Base-by-base conservation (phyloP, 2,797 vertebrate genomes). In the Sciaenops ocellatus region DNA sequence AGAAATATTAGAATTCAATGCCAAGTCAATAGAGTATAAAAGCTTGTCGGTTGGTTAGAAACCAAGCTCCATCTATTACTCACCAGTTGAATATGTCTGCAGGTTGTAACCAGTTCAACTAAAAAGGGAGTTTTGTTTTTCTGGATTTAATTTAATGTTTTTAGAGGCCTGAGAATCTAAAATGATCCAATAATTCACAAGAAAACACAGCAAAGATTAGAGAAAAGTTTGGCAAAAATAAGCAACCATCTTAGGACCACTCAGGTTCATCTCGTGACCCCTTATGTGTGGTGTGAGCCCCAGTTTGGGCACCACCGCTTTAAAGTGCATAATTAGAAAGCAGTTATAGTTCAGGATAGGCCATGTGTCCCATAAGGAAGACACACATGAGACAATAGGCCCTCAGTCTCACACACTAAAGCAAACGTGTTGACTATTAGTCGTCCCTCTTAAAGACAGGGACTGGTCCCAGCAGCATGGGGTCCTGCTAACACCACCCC, bases 401-500 rank as follows among this genome's bases (percentile, higher is more conserved):
- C 76, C 67, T 85, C 67, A 79, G 76, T 83, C 70, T 86, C 62
- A 6, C 24, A 2, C 88, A 81, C 78, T 80, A 85, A 86, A 88
- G 76, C 72, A 81, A 89, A 84, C 80, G 71, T 89, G 89, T 88
- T 6, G 52, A 82, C 85, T 86, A 91, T 91, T 91, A 87, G 89
- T 90, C 61, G 68, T 54, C 75, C 69, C 52, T 82, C 79, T 86
- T 86, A 74, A 83, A 85, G 86, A 89, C 79, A 73, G 73, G 63
- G 73, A 87, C 88, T 66, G 82, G 90, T 93, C 90, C 82, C 85
- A 88, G 85, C 84, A 89, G 90, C 85, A 91, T 87, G 88, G 52
- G 87, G 85, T 88, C 89, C 76, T 60, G 52, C 84, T 78, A 22
- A 67, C 52, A 57, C 74, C 82, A 47, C 87, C 76, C 83, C 69